phyloP scores from a whole-genome alignment of 2,797 vertebrate genomes.

The Discoglossus pictus region DNA sequence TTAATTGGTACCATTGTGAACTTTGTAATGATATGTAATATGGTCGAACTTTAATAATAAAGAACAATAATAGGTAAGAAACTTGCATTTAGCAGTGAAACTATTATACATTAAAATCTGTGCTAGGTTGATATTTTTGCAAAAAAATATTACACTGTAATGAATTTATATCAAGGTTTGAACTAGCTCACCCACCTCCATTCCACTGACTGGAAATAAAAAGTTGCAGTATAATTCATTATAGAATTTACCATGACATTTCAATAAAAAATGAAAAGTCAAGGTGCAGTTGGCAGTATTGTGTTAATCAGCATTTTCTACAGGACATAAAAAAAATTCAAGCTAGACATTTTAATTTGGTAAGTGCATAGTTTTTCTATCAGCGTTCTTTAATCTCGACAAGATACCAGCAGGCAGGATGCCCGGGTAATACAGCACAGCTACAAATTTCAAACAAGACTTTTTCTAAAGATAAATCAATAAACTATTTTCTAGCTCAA shows the following conservation, averaged over 20 bases:
- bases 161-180: too few relatives aligned
- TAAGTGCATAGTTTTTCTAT: not conserved
- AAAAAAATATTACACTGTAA: too few relatives aligned
- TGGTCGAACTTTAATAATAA: too few relatives aligned
- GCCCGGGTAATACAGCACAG: not conserved
- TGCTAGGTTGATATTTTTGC: too few relatives aligned
- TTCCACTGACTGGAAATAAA: too few relatives aligned
- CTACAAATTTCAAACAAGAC: not conserved
- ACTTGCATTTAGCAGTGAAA: too few relatives aligned
- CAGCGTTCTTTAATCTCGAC: not conserved
- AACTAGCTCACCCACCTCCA: too few relatives aligned
- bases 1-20: too few relatives aligned
- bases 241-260: not conserved
- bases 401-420: conserved; percentile 7
- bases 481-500: conserved; percentile 41
- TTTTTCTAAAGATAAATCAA: conserved; percentile 35
- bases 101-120: too few relatives aligned
- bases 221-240: too few relatives aligned
- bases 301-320: not conserved
- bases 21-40: too few relatives aligned
- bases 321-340: not conserved
- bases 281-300: not conserved
- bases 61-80: too few relatives aligned
- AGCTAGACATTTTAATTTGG: conserved; percentile 10
- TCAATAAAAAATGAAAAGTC: conserved; percentile 23